These are phyloP conservation scores for Zele albiditarsus DNA, from an alignment of 2,888 invertebrate genomes.

Conservation along the genomic window DNA sequence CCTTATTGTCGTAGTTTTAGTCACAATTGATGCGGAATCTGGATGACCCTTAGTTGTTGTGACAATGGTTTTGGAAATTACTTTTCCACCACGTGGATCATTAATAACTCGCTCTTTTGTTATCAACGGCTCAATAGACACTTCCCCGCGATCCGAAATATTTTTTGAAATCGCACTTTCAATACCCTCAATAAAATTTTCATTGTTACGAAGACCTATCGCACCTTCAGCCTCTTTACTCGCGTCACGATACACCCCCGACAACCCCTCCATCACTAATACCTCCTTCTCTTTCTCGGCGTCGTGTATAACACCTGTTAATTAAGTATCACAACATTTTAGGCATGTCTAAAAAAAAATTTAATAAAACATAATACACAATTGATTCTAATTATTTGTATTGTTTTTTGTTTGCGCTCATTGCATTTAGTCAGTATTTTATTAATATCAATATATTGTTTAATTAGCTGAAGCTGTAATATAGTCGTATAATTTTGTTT, in stretches of 20 bases:
- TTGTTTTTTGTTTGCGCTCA: constrained; percentile 22
- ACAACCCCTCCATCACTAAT: constrained; percentile 73
- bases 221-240: constrained; percentile 68
- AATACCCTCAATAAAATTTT: constrained; percentile 52
- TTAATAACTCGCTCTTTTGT: constrained; percentile 55
- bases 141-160: constrained; percentile 39
- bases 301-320: constrained; percentile 73
- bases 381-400: constrained; percentile 31
- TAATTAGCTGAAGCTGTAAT: constrained; percentile 71
- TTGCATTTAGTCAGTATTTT: constrained; percentile 27
- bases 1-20: constrained; percentile 57
- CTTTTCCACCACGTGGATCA: constrained; percentile 51
- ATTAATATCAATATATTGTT: constrained; percentile 46
- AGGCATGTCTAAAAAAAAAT: constrained; percentile 66
- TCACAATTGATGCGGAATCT: constrained; percentile 53
- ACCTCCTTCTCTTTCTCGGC: constrained; percentile 73
- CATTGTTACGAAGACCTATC: constrained; percentile 53
- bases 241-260: constrained; percentile 71
- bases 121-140: constrained; percentile 56
- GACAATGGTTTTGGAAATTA: constrained; percentile 57
- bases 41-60: constrained; percentile 54
- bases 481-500: constrained; percentile 65
- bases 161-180: constrained; percentile 43
- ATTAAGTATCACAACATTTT: constrained; percentile 72
- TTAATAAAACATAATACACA: constrained; percentile 49